phyloP scores from a whole-genome alignment of 2,797 vertebrate genomes.

The Myotis daubentonii region DNA sequence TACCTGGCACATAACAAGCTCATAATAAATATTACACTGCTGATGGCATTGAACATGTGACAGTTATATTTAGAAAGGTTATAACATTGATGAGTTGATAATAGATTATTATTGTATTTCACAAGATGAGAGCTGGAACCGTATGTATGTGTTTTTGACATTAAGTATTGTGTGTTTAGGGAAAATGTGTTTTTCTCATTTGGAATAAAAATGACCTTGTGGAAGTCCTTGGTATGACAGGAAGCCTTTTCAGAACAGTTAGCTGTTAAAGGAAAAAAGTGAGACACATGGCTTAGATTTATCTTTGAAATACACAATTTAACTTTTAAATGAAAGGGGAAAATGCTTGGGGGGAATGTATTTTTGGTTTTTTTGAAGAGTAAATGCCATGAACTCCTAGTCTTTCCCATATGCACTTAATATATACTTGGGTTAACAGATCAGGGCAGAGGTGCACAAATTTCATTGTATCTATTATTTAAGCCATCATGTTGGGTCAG shows the following conservation, averaged over 20 bases:
- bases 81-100: not conserved
- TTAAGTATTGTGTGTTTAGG: not conserved
- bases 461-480: conserved; percentile 40
- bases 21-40: not conserved
- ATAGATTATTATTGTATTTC: conserved; percentile 22
- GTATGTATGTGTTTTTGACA: conserved; percentile 23
- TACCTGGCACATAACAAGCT: not conserved
- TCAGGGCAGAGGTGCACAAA: conserved; percentile 30
- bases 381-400: conserved; percentile 15
- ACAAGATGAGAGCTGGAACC: conserved; percentile 5
- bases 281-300: conserved; percentile 76
- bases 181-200: conserved; percentile 48
- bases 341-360: conserved; percentile 64
- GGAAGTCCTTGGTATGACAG: conserved; percentile 55
- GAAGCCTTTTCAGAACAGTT: conserved; percentile 55
- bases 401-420: not conserved
- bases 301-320: conserved; percentile 73
- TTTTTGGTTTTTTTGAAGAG: conserved; percentile 40
- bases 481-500: conserved; percentile 36
- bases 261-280: conserved; percentile 56
- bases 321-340: conserved; percentile 73
- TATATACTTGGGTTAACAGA: conserved; percentile 51
- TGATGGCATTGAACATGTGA: not conserved
- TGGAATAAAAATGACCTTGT: conserved; percentile 47
- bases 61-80: conserved; percentile 12